Conservation (phyloP, 2,113 vertebrate genomes). For the Oreotrochilus melanogaster region DNA sequence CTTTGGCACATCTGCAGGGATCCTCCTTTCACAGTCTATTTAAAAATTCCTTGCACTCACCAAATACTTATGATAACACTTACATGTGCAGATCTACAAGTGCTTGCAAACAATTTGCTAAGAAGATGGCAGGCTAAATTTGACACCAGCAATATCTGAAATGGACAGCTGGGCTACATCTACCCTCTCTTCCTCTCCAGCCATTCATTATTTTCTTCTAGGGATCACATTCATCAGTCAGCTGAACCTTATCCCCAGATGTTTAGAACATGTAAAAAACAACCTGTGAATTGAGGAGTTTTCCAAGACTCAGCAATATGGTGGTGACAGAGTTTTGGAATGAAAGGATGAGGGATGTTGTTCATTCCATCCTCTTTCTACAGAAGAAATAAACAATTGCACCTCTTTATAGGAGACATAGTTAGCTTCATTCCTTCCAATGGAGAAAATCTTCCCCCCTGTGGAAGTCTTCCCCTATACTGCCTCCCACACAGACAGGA, state of each 20-base stretch:
- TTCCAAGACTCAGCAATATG: background rate
- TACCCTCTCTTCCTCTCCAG: background rate
- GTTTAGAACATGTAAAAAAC: background rate
- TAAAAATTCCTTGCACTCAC: background rate
- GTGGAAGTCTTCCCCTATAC: background rate
- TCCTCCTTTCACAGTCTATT: background rate
- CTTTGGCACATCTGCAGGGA: background rate
- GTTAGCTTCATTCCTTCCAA: constrained; percentile 25
- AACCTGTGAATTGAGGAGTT: background rate
- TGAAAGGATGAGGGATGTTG: constrained; percentile 50
- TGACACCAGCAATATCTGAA: constrained; percentile 11
- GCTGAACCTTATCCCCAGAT: constrained; percentile 47
- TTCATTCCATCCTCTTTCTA: background rate
- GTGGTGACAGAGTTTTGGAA: constrained; percentile 17
- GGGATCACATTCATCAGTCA: constrained; percentile 36
- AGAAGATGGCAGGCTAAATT: constrained; percentile 24
- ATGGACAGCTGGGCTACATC: constrained; percentile 21
- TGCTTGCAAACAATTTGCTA: background rate
- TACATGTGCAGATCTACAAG: background rate
- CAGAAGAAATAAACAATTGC: constrained; percentile 40
- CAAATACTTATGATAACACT: background rate
- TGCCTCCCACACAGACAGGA: background rate
- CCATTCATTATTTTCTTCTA: constrained; percentile 22
- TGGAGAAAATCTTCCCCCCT: background rate
- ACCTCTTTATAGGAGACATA: constrained; percentile 3